phyloP scores from a whole-genome alignment of 2,797 vertebrate genomes.

The Tangara arthus region DNA sequence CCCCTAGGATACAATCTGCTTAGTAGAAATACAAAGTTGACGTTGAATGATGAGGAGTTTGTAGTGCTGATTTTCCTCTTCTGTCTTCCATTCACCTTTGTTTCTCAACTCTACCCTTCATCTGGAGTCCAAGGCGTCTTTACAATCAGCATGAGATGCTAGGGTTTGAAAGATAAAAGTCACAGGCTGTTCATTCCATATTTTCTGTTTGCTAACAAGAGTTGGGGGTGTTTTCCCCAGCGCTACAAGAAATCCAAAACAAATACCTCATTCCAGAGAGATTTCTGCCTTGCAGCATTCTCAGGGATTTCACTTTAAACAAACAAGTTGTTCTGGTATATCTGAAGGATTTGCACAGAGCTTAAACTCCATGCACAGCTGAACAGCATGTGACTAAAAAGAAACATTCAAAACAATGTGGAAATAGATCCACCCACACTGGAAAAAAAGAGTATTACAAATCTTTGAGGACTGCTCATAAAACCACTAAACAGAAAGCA shows the following conservation, averaged over 20 bases:
- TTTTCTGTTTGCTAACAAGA: background rate
- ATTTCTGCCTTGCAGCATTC: background rate
- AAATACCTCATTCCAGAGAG: background rate
- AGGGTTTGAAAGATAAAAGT: background rate
- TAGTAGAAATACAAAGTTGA: background rate
- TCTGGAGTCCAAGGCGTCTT: background rate
- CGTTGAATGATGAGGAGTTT: background rate
- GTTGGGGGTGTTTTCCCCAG: background rate
- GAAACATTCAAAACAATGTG: background rate
- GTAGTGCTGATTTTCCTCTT: background rate
- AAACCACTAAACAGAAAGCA: background rate
- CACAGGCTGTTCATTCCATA: background rate
- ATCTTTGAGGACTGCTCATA: background rate
- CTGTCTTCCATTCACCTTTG: background rate
- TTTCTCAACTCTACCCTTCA: background rate
- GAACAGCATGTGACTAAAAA: constrained; percentile 17
- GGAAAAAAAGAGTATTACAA: background rate
- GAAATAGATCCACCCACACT: constrained; percentile 29
- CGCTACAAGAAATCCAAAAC: background rate
- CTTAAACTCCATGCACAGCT: background rate
- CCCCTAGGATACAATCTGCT: background rate
- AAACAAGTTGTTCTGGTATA: background rate
- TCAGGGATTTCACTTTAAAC: background rate
- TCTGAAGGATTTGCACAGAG: background rate
- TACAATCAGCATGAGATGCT: background rate